Base-by-base conservation (phyloP, 2,888 invertebrate genomes). In the Agonopterix heracliana region DNA sequence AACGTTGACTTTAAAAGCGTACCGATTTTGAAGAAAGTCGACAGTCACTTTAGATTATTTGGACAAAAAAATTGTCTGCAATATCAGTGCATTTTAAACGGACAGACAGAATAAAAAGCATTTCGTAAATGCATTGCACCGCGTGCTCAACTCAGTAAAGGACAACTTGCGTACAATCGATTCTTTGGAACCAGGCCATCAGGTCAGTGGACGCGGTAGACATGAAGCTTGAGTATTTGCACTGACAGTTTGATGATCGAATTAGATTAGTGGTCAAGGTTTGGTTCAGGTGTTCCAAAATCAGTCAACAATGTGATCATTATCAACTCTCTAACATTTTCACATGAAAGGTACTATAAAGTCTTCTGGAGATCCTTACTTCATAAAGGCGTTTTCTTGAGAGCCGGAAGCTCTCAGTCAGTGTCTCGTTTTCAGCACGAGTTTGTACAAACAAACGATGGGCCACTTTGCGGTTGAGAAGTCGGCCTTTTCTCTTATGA, bases 121-220 rank as follows among this genome's bases (percentile, higher is more conserved):
- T 26, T 26, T 26, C 26, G 26, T 26, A 7, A 5, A 42, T 41
- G 34, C 38, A 44, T 44, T 47, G 42, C 40, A 34, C 44, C 34
- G 34, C 44, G 11, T 14, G 14, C 34, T 36, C 38, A 11, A 12
- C 9, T 10, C n/a, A 10, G 50, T 44, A 55, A 63, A 66, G 66
- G 64, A 71, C 63, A 63, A 49, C 44, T 51, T 47, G 26, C 26
- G 38, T 60, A 70, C 68, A 74, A 82, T 81, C 78, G 78, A 81
- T 79, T 66, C 54, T 57, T 52, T 51, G 52, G 59, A 82, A 78
- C 60, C 63, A 65, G 81, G 81, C 49, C 71, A 81, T 52, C 63
- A 57, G 82, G 81, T 78, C 76, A 68, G 48, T 56, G 60, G 52
- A 61, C 63, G 58, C 49, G 34, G 43, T 36, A 44, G 42, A 44